Base-by-base conservation (phyloP, 2,797 vertebrate species). In the Orestias chungarensis region DNA sequence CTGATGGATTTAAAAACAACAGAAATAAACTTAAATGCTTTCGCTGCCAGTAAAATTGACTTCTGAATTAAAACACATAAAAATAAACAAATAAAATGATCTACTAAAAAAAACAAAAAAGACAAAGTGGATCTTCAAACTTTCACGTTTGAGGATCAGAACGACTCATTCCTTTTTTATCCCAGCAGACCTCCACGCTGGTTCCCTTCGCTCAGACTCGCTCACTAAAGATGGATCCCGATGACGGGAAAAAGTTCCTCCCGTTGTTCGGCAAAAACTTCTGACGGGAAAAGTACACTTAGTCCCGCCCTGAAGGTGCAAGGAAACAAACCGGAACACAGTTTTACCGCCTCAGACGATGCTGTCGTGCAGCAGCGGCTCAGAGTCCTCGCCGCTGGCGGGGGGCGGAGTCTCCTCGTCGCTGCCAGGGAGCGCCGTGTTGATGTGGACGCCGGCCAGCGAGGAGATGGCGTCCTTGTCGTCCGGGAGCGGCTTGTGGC, bases 281-380 rank as follows among this genome's bases (percentile, higher is more conserved):
- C 74, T 55, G 76, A 79, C 78, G 68, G 77, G 46, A 38, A 83
- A 80, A 82, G 71, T 50, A 81, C 68, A 76, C 67, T 43, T 61
- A 61, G 82, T 74, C 65, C 68, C 11, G 7, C 70, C 73, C 0
- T 11, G 44, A 0, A 25, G 81, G 78, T 79, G 81, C n/a, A 82
- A 43, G 57, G 55, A 57, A 57, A 61, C 57, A 61, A 79, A 72
- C 3, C 4, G 86, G 81, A 42, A 69, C 78, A 73, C 1, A 23
- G 66, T 64, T 44, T 42, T 2, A 20, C 40, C 31, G 75, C 76
- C 76, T 98, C 95, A 99, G 70, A 98, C 93, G 0, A 91, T 93
- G 86, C 95, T 97, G 86, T 98, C 96, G 74, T 96, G 97, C 79
- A 99, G 92, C 83, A 99, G 82, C 0, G 97, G 98, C 75, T 98